These are phyloP conservation scores for Coremacera marginata DNA, from an alignment of 2,888 invertebrate species.

Conservation along the genomic window DNA sequence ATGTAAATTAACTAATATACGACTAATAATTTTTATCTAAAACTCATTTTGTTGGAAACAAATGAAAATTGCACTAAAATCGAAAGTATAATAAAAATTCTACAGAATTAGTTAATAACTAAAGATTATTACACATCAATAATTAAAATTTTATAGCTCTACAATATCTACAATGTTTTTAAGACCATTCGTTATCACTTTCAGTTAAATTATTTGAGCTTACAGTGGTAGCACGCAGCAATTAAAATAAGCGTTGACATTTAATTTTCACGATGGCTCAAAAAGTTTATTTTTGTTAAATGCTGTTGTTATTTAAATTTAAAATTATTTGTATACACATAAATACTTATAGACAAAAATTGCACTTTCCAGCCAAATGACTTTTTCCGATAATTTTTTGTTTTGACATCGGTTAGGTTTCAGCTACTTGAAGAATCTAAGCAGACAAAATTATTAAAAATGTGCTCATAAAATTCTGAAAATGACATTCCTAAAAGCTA, in stretches of 20 bases:
- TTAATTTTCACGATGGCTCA: too few relatives aligned
- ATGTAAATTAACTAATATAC: background rate
- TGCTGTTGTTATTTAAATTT: too few relatives aligned
- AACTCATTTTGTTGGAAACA: slow-evolving; percentile 2
- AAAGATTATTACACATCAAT: background rate
- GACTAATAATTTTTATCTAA: slow-evolving; percentile 17
- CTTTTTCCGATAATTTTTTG: background rate
- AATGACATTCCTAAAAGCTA: too few relatives aligned
- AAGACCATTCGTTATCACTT: background rate
- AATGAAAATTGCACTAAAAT: slow-evolving; percentile 18
- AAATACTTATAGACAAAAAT: slow-evolving; percentile 29
- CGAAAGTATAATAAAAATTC: background rate
- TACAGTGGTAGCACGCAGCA: background rate
- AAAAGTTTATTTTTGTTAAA: too few relatives aligned
- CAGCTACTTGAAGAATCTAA: slow-evolving; percentile 20
- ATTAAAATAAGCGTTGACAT: too few relatives aligned
- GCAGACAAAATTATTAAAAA: background rate
- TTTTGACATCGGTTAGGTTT: background rate
- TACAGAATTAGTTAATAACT: background rate
- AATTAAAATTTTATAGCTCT: background rate
- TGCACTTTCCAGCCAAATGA: slow-evolving; percentile 41
- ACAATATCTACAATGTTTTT: too few relatives aligned
- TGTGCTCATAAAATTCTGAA: background rate
- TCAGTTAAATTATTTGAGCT: background rate
- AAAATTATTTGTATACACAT: background rate